These are phyloP conservation scores for Danionella dracula DNA, from an alignment of 2,797 vertebrate genomes.

Conservation along the genomic window DNA sequence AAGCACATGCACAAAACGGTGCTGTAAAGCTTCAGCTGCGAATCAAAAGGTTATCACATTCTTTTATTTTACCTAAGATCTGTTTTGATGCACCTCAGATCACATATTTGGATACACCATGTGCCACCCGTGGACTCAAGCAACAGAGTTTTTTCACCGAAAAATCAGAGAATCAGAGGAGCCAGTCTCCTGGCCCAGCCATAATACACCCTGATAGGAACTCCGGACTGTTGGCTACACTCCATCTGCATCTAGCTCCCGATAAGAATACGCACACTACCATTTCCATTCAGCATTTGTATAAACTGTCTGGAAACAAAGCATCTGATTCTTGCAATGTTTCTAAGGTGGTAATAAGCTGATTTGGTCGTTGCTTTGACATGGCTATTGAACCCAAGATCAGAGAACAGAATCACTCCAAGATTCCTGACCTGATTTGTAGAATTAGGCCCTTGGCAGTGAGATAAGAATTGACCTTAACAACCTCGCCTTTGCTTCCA, in stretches of 20 bases:
- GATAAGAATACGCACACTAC: slow-evolving; percentile 77
- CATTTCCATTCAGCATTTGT: slow-evolving; percentile 72
- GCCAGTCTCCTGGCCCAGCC: slow-evolving; percentile 71
- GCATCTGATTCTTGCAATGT: no score
- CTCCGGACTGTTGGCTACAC: slow-evolving; percentile 50
- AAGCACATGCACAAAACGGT: background rate
- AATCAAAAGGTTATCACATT: slow-evolving; percentile 51
- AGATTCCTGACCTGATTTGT: no score
- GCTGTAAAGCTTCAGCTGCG: slow-evolving; percentile 56
- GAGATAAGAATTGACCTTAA: no score
- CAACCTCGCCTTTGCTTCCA: no score
- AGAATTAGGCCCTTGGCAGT: no score
- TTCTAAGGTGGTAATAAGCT: no score
- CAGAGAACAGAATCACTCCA: no score
- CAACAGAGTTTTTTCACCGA: slow-evolving; percentile 50
- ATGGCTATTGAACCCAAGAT: no score
- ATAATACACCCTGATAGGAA: slow-evolving; percentile 72
- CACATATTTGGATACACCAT: slow-evolving; percentile 50
- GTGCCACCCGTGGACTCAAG: slow-evolving; percentile 50
- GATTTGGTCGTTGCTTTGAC: no score
- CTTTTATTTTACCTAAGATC: slow-evolving; percentile 51
- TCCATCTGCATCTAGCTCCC: slow-evolving; percentile 65
- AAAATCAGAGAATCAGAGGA: slow-evolving; percentile 75
- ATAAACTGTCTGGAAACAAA: slow-evolving; percentile 77
- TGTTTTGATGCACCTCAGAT: slow-evolving; percentile 60